phyloP scores from a whole-genome alignment of 2,113 vertebrate genomes.

The Oophaga pumilio region DNA sequence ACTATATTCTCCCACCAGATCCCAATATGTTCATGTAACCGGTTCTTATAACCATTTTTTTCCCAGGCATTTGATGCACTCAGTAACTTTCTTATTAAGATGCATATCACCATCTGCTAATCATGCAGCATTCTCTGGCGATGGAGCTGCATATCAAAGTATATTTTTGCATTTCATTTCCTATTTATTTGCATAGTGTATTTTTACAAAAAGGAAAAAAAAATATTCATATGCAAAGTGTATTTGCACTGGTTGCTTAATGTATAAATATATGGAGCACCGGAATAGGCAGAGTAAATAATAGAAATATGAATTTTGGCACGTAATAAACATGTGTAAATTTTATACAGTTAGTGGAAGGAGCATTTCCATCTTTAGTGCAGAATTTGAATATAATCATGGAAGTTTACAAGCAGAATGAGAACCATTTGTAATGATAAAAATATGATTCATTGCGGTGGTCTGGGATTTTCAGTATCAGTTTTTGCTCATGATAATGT shows the following conservation, averaged over 20 bases:
- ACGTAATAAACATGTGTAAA: not conserved
- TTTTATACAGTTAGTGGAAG: not conserved
- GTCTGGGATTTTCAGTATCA: too few species aligned
- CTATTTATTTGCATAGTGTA: slow-evolving; percentile 31
- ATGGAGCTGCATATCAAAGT: slow-evolving; percentile 50
- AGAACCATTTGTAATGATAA: not conserved
- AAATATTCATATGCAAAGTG: not conserved
- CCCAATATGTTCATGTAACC: slow-evolving; percentile 2
- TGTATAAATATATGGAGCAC: not conserved
- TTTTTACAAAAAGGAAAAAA: slow-evolving; percentile 22
- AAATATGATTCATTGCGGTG: not conserved
- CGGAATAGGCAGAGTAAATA: not conserved
- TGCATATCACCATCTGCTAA: slow-evolving; percentile 46
- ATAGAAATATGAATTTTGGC: not conserved
- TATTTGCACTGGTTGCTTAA: not conserved
- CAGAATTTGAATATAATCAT: not conserved
- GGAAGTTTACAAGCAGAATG: not conserved
- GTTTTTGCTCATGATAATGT: too few species aligned
- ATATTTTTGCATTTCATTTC: slow-evolving; percentile 51
- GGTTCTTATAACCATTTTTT: not conserved
- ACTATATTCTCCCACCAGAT: not conserved
- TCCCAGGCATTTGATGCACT: slow-evolving; percentile 34
- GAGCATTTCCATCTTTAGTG: not conserved
- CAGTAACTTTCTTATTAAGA: slow-evolving; percentile 43
- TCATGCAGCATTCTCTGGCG: slow-evolving; percentile 43